A percentile compares a stretch with the other conserved stretches of the same genome.
These are phyloP conservation scores for Gymnoscelis rufifasciata DNA, from an alignment of 2,888 invertebrate species.

Conservation along the genomic window DNA sequence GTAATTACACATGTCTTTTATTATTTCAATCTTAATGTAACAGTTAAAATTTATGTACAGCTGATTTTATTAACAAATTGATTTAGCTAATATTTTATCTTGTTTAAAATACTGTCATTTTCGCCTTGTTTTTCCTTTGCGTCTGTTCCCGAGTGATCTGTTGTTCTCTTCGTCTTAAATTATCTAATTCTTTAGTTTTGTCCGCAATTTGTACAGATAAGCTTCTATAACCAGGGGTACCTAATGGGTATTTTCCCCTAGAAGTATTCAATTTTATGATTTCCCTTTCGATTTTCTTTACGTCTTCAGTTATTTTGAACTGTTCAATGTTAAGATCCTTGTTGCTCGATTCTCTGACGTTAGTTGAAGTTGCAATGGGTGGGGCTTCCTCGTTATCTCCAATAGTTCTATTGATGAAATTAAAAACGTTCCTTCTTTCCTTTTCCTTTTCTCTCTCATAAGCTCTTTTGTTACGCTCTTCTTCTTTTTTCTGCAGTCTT, in stretches of 20 bases:
- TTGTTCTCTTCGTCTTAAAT: slow-evolving; percentile 79
- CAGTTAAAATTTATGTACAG: too few relatives aligned
- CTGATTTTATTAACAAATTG: too few relatives aligned
- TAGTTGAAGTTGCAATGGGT: slow-evolving; percentile 30
- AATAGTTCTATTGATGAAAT: slow-evolving; percentile 85
- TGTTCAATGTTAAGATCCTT: slow-evolving; percentile 86
- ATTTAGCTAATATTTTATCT: neutral
- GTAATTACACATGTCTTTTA: slow-evolving; percentile 47
- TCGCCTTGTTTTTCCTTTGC: slow-evolving; percentile 84
- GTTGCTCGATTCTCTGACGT: slow-evolving; percentile 76
- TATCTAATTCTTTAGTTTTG: slow-evolving; percentile 81
- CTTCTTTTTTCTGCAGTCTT: slow-evolving; percentile 81
- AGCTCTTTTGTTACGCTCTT: slow-evolving; percentile 80
- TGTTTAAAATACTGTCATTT: slow-evolving; percentile 85
- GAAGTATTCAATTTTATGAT: slow-evolving; percentile 82
- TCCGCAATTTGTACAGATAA: slow-evolving; percentile 79
- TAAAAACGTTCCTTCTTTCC: slow-evolving; percentile 84
- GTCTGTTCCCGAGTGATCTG: slow-evolving; percentile 84
- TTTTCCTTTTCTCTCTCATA: slow-evolving; percentile 81
- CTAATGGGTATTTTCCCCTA: slow-evolving; percentile 80
- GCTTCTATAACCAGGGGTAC: slow-evolving; percentile 80
- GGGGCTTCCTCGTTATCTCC: slow-evolving; percentile 47
- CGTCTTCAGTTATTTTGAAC: slow-evolving; percentile 85
- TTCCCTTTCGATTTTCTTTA: slow-evolving; percentile 83
- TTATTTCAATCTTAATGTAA: neutral